phyloP scores from a whole-genome alignment of 2,113 vertebrate genomes.

The Scolopax mira region DNA sequence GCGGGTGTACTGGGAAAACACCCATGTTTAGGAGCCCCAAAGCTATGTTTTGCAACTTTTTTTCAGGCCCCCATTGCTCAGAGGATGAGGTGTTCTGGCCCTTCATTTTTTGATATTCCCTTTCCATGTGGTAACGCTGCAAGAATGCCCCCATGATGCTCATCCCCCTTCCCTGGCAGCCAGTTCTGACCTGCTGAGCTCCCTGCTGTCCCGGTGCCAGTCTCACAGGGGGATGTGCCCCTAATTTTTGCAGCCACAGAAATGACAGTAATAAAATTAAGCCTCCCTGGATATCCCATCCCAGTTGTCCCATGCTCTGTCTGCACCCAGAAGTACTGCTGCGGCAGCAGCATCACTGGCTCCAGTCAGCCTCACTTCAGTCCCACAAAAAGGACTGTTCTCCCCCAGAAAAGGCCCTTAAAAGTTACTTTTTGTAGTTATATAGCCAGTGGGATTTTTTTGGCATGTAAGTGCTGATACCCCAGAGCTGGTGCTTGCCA shows the following conservation, averaged over 20 bases:
- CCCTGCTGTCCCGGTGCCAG: not conserved
- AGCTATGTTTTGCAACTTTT: accelerated
- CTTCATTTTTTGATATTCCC: not conserved
- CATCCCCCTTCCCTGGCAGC: not conserved
- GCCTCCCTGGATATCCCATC: not conserved
- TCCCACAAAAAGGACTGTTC: not conserved
- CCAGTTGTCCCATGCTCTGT: accelerated
- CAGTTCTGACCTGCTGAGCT: not conserved
- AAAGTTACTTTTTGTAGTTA: not conserved
- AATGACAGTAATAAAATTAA: not conserved
- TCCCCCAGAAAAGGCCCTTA: not conserved
- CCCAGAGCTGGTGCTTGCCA: accelerated
- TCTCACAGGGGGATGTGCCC: accelerated
- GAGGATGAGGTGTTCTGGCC: not conserved
- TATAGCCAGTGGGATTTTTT: not conserved
- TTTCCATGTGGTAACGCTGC: accelerated
- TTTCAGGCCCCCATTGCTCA: not conserved
- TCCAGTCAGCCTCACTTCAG: not conserved
- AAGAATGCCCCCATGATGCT: accelerated
- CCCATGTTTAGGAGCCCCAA: not conserved
- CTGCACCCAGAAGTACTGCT: not conserved
- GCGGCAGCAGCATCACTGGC: accelerated
- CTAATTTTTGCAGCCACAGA: not conserved
- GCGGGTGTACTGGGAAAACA: slow-evolving; percentile 16
- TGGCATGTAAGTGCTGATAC: not conserved